These are phyloP conservation scores for Stenodema calcarata DNA, from an alignment of 2,888 invertebrate species.

Conservation along the genomic window DNA sequence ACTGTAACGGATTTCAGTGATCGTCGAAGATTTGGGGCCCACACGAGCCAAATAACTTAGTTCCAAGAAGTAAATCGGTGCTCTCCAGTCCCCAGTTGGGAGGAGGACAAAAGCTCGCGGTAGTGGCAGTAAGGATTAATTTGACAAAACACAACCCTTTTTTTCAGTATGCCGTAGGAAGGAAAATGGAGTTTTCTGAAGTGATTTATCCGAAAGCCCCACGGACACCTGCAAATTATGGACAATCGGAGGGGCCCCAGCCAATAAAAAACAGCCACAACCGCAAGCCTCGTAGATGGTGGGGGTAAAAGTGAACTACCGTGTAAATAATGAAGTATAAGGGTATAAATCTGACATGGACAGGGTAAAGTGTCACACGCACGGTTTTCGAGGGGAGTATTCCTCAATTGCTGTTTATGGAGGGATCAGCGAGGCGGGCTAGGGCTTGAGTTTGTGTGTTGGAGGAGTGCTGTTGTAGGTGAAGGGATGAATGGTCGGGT, in stretches of 20 bases:
- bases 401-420: conserved; percentile 51
- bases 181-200: conserved; percentile 37
- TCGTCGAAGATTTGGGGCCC: too few species aligned
- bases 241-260: conserved; percentile 1
- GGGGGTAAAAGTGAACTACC: conserved; percentile 41
- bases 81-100: too few species aligned
- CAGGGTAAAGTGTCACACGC: conserved; percentile 45
- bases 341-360: conserved; percentile 51
- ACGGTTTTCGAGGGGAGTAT: conserved; percentile 31
- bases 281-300: conserved; percentile 13
- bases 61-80: background rate
- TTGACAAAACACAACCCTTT: conserved; percentile 32
- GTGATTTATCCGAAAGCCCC: conserved; percentile 47
- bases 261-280: conserved; percentile 49
- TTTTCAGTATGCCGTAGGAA: background rate
- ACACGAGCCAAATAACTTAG: background rate
- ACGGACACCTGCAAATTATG: conserved; percentile 51
- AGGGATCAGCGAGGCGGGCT: conserved; percentile 32
- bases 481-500: background rate
- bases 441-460: background rate
- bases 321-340: conserved; percentile 51
- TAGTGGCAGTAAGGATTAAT: conserved; percentile 44
- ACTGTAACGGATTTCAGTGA: background rate
- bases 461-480: background rate
- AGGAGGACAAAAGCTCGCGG: conserved; percentile 13